Base-by-base conservation (phyloP, 2,113 vertebrate genomes). In the Chroicocephalus ridibundus region DNA sequence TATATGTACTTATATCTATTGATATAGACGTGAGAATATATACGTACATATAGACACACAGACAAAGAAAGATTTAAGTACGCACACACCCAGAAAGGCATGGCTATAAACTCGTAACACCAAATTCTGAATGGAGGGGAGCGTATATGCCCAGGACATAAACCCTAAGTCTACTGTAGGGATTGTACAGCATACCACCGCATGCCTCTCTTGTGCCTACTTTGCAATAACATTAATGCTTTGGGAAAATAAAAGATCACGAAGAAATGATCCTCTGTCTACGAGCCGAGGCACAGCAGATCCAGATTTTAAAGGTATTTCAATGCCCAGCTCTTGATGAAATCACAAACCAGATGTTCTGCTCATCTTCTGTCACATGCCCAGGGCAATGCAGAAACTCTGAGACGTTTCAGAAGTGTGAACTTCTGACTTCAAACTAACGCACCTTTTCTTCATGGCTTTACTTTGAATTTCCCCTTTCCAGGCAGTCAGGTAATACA, bases 21-120 rank as follows among this genome's bases (percentile, higher is more conserved):
- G 15, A 47, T 38, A 55, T 2, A 25, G 84, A 65, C 1, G 4
- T 75, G 57, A 58, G 57, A n/a, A 52, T 27, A 34, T 55, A 40
- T 19, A 44, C 6, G 2, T 55, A 10, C 52, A 26, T 3, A 21
- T 19, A 52, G 68, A 55, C 29, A 60, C 21, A 31, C 5, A 22
- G 12, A 38, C 20, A 31, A 18, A 57, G 58, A 40, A 32, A 31
- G 51, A 13, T 11, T n/a, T 32, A 6, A 18, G 66, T 5, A 11
- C 6, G 2, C 27, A 0, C 1, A 3, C 3, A 34, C 62, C 25
- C 76, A 66, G 69, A 51, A 68, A 31, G 60, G 27, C 12, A 9
- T 3, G 18, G 22, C 52, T 8, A 1, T 9, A n/a, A 52, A 49
- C 19, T 26, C 1, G 0, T 8, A 65, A 21, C 58, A 44, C 38